Evolutionary conservation across 1,140 invertebrate species (phyloP).

Genomic region (Papilio polytes): DNA sequence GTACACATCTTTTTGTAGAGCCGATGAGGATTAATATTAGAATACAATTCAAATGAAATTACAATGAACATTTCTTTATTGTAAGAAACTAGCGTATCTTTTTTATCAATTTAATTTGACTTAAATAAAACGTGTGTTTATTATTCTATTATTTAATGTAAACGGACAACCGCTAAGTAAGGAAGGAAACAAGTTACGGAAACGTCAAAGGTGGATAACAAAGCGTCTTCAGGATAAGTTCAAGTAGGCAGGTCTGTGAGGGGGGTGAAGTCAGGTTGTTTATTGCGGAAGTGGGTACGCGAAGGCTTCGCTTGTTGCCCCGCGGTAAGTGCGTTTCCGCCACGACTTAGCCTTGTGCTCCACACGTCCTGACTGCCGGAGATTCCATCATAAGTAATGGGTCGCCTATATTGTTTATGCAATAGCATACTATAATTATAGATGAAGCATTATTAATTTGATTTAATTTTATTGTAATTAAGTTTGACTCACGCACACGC

Average conservation of each 20-base stretch:
- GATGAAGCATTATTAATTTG: no score
- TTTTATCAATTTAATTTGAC: no score
- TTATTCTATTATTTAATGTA: not conserved
- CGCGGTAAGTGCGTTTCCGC: not conserved
- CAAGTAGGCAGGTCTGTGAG: not conserved
- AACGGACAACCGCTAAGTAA: not conserved
- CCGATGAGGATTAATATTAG: not conserved
- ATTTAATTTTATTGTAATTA: no score
- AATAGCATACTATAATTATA: not conserved
- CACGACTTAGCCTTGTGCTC: not conserved
- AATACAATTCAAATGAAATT: no score
- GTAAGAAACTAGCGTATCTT: no score
- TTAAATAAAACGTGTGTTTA: no score
- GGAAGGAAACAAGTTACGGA: not conserved
- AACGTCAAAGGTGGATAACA: conserved; percentile 11
- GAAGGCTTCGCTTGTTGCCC: conserved; percentile 14
- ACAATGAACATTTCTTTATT: no score
- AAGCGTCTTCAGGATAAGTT: conserved; percentile 26
- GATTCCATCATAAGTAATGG: not conserved
- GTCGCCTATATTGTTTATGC: not conserved
- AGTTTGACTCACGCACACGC: no score
- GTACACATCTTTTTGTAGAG: not conserved
- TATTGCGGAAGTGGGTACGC: conserved; percentile 22
- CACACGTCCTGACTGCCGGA: not conserved
- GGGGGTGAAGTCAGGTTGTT: not conserved